Evolutionary conservation across 2,113 vertebrate species (phyloP).

Genomic region (Centropus unirufus): DNA sequence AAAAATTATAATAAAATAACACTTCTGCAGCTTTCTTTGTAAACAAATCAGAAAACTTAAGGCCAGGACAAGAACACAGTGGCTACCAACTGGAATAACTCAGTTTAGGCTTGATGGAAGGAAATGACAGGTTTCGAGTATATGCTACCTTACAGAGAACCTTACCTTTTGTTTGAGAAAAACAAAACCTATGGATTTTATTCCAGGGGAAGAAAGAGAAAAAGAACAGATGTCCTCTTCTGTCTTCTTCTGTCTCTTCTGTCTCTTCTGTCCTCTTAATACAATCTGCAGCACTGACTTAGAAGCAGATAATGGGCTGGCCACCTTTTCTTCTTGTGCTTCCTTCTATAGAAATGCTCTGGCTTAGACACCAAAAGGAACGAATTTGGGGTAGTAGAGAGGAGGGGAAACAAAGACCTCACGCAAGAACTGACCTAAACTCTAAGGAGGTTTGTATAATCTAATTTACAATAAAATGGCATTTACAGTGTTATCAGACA

Average conservation of each 20-base stretch:
- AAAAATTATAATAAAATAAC: background rate
- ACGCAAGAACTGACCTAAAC: conserved; percentile 61
- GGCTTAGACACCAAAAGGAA: background rate
- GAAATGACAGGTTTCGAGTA: background rate
- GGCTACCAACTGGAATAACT: conserved; percentile 16
- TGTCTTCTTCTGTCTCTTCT: background rate
- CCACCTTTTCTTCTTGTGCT: background rate
- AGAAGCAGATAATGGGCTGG: background rate
- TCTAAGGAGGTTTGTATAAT: conserved; percentile 68
- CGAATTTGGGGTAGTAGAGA: background rate
- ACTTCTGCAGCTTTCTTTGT: background rate
- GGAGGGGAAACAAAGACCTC: conserved; percentile 49
- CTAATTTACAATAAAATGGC: conserved; percentile 72
- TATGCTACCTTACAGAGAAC: conserved; percentile 34
- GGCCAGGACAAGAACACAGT: background rate
- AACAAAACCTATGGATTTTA: conserved; percentile 39
- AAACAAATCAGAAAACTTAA: background rate
- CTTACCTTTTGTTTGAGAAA: background rate
- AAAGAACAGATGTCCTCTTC: conserved; percentile 31
- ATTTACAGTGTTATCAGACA: conserved; percentile 73
- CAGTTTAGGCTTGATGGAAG: background rate
- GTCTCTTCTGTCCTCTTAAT: background rate
- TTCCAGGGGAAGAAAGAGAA: conserved; percentile 11
- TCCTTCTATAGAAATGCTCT: background rate
- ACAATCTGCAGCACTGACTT: background rate